Percentiles rank a stretch among this genome's conserved stretches.
phyloP scores from a whole-genome alignment of 1,140 invertebrate genomes.

The Saccostrea cuccullata region DNA sequence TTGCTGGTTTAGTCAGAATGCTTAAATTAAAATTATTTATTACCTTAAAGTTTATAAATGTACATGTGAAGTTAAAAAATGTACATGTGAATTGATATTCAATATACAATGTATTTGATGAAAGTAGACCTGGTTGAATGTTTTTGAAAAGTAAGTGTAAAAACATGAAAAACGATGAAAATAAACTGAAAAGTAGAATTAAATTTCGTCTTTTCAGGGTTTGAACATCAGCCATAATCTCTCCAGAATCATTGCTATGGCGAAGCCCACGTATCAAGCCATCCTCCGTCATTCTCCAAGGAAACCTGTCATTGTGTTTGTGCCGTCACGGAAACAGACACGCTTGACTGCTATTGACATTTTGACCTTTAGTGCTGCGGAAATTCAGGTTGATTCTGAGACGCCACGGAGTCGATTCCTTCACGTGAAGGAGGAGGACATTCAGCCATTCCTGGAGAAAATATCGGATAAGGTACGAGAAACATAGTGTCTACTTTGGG shows the following conservation, averaged over 20 bases:
- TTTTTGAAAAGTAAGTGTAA: no score
- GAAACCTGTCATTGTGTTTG: conserved; percentile 97
- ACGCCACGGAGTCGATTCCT: conserved; percentile 85
- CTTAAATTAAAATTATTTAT: no score
- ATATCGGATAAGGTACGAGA: conserved; percentile 88
- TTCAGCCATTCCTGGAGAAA: conserved; percentile 91
- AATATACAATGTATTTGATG: no score
- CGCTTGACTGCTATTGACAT: conserved; percentile 96
- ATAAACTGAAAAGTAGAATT: no score
- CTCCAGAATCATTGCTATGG: conserved; percentile 96
- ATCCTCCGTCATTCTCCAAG: conserved; percentile 92
- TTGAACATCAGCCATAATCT: conserved; percentile 99
- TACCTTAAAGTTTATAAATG: no score
- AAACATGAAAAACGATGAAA: neutral
- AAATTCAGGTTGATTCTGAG: conserved; percentile 85
- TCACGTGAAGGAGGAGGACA: conserved; percentile 87
- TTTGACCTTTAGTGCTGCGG: conserved; percentile 94
- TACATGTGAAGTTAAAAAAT: no score
- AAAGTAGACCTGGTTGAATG: no score
- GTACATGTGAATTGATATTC: no score
- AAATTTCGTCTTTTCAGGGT: conserved; percentile 83
- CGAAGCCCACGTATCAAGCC: conserved; percentile 97
- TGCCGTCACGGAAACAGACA: conserved; percentile 95
- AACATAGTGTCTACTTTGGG: neutral
- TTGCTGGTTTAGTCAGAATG: no score